A percentile compares a stretch with the other conserved stretches of the same genome.
phyloP scores from a whole-genome alignment of 2,797 vertebrate genomes.

The Crenichthys baileyi region DNA sequence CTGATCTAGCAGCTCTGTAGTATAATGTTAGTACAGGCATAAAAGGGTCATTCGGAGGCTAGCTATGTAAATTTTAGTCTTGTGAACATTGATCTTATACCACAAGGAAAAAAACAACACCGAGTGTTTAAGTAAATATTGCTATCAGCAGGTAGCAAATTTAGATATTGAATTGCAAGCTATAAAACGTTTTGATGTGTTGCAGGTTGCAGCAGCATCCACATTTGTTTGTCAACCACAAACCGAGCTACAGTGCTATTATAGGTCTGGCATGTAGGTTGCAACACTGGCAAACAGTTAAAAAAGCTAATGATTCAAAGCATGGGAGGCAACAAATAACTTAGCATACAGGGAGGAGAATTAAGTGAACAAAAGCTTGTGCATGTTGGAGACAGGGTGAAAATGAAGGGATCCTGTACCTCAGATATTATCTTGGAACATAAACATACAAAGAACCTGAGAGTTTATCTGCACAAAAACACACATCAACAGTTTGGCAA shows the following conservation, averaged over 20 bases:
- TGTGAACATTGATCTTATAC: background rate
- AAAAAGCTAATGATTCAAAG: constrained; percentile 38
- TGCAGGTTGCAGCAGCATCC: constrained; percentile 11
- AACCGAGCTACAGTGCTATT: constrained; percentile 15
- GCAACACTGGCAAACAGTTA: constrained; percentile 21
- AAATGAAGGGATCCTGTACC: background rate
- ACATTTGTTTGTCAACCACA: constrained; percentile 53
- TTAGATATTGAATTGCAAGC: background rate
- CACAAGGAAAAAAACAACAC: background rate
- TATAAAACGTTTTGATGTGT: background rate
- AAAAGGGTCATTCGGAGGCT: background rate
- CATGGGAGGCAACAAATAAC: constrained; percentile 41
- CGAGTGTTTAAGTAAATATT: background rate
- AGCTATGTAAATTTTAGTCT: background rate
- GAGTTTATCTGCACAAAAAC: constrained; percentile 29
- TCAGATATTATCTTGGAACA: background rate
- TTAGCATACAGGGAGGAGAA: constrained; percentile 5
- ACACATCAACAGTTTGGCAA: constrained; percentile 49
- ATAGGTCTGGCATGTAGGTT: constrained; percentile 32
- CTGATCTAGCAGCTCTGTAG: no score
- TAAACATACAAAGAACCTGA: constrained; percentile 19
- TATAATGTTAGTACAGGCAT: background rate
- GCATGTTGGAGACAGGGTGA: background rate
- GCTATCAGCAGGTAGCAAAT: background rate
- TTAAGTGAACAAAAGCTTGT: background rate